Conservation (phyloP, 2,797 vertebrate genomes). For the Rhynchotus rufescens region DNA sequence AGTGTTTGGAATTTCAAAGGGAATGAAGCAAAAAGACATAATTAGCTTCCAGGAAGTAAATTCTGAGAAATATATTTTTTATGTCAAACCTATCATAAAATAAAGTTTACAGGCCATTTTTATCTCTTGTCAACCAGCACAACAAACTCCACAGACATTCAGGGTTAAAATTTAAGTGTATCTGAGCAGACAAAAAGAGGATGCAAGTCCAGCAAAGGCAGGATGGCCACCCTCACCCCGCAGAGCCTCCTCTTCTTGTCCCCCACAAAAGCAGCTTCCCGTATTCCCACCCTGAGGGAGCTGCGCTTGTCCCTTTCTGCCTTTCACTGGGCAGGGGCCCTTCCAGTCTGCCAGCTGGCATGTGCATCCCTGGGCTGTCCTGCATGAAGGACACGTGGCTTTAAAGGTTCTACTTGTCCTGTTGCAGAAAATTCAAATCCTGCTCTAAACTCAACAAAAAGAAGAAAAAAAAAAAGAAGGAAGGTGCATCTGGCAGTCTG, state of each 20-base stretch:
- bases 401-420: background rate
- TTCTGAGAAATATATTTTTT: background rate
- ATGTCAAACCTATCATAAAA: background rate
- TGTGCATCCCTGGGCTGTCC: background rate
- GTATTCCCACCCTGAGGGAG: background rate
- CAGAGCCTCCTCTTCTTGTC: background rate
- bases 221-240: background rate
- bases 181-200: background rate
- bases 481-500: background rate
- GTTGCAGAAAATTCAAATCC: background rate
- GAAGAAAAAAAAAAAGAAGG: background rate
- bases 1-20: background rate
- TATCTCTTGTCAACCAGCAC: background rate
- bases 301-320: background rate
- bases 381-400: background rate
- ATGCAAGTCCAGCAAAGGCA: background rate
- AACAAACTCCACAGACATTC: background rate
- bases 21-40: background rate
- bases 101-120: background rate
- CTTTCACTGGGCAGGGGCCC: background rate
- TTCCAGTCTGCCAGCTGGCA: background rate
- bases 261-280: background rate
- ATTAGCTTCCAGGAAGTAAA: background rate
- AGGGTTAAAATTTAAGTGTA: background rate
- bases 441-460: background rate